phyloP scores from a whole-genome alignment of 1,140 invertebrate genomes.

The Drosophila neocordata region DNA sequence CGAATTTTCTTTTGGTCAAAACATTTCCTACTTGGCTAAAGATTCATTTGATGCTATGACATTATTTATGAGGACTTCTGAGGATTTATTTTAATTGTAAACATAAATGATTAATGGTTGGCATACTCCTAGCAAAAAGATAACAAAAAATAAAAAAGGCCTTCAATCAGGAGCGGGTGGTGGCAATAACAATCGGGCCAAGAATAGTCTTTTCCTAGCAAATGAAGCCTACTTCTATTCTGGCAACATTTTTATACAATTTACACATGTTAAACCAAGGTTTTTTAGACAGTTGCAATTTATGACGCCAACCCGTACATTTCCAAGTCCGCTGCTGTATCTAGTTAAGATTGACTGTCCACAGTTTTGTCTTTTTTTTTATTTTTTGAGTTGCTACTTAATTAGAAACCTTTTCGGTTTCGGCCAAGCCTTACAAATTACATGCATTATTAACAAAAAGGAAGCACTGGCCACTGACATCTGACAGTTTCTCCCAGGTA shows the following conservation, averaged over 20 bases:
- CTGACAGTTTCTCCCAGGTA: constrained; percentile 23
- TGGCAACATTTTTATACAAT: no score
- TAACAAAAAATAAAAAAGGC: neutral
- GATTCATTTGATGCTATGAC: constrained; percentile 10
- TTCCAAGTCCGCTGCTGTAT: neutral
- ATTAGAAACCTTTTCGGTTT: constrained; percentile 56
- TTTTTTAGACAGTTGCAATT: no score
- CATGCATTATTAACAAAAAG: constrained; percentile 47
- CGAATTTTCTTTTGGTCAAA: constrained; percentile 5
- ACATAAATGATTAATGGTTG: constrained; percentile 68
- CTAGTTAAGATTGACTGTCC: constrained; percentile 63
- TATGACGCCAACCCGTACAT: no score
- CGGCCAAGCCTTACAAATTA: constrained; percentile 44
- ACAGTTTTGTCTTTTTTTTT: constrained; percentile 6
- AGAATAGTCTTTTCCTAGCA: no score
- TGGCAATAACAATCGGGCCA: no score
- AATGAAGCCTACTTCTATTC: no score
- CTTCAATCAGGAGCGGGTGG: neutral
- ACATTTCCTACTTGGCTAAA: constrained; percentile 2
- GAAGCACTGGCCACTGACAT: constrained; percentile 8
- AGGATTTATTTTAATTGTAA: constrained; percentile 48
- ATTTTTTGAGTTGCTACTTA: constrained; percentile 42
- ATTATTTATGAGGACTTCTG: constrained; percentile 65
- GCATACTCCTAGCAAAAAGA: neutral
- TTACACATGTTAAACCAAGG: no score